phyloP scores from a whole-genome alignment of 2,888 invertebrate genomes.

The Selenia dentaria region DNA sequence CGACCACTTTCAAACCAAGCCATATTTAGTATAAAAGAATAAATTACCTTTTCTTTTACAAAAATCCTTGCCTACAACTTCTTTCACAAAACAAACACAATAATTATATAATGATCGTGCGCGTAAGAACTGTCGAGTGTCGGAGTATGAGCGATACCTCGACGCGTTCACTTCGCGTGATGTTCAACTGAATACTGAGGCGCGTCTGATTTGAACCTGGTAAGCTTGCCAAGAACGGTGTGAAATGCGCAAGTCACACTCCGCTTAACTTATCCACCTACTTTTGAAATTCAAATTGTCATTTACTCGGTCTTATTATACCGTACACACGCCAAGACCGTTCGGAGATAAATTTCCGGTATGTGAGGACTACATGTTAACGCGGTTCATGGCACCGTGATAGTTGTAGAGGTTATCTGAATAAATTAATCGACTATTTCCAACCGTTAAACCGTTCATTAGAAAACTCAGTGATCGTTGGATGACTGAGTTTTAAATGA shows the following conservation, averaged over 20 bases:
- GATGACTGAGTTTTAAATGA: too few species aligned
- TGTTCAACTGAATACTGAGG: constrained; percentile 62
- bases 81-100: constrained; percentile 70
- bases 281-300: constrained; percentile 74
- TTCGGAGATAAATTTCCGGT: constrained; percentile 49
- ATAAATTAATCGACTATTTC: constrained; percentile 38
- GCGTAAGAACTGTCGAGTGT: constrained; percentile 67
- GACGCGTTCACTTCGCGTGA: constrained; percentile 49
- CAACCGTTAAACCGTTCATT: constrained; percentile 22
- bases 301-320: constrained; percentile 66
- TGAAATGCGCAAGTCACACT: constrained; percentile 82
- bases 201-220: constrained; percentile 56
- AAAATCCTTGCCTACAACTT: constrained; percentile 30
- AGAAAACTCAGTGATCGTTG: too few species aligned
- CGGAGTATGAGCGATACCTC: constrained; percentile 40
- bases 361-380: constrained; percentile 46
- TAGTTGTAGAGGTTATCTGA: constrained; percentile 34
- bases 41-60: constrained; percentile 29
- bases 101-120: constrained; percentile 72
- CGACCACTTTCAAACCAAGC: constrained; percentile 2
- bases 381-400: constrained; percentile 40
- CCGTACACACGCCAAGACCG: constrained; percentile 52
- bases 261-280: constrained; percentile 71
- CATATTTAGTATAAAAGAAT: constrained; percentile 3
- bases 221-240: constrained; percentile 62